Percentiles rank a stretch among this genome's conserved stretches.
Evolutionary conservation across 1,140 invertebrate genomes (phyloP).

Genomic region (Druon quercuslanigerum): DNA sequence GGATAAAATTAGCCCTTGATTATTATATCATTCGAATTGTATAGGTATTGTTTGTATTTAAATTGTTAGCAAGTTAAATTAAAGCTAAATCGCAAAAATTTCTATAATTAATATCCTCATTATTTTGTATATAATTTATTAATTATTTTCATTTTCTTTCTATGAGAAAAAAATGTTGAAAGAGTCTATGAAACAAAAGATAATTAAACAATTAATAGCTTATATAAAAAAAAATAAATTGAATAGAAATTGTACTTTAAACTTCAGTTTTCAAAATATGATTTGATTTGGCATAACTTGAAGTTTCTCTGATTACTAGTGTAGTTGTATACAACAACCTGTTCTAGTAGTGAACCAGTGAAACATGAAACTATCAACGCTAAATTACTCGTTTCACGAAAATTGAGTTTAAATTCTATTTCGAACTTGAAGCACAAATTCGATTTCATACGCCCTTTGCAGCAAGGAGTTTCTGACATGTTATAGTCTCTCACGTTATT

Average conservation of each 20-base stretch:
- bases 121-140: too few relatives aligned
- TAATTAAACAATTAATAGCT: too few relatives aligned
- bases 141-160: too few relatives aligned
- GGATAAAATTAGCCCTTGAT: too few relatives aligned
- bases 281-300: background rate
- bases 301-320: slow-evolving; percentile 6
- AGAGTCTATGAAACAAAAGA: too few relatives aligned
- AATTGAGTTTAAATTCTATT: slow-evolving; percentile 28
- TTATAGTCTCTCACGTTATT: background rate
- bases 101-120: too few relatives aligned
- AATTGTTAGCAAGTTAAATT: too few relatives aligned
- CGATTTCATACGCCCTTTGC: slow-evolving; percentile 10
- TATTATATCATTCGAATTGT: too few relatives aligned
- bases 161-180: too few relatives aligned
- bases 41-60: too few relatives aligned
- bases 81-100: too few relatives aligned
- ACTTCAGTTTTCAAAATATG: background rate
- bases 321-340: background rate
- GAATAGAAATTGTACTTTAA: background rate
- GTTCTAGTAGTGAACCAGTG: background rate
- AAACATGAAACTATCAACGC: slow-evolving; percentile 21
- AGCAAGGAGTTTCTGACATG: background rate
- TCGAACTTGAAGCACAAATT: slow-evolving; percentile 27
- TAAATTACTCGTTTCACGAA: slow-evolving; percentile 6
- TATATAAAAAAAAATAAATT: too few relatives aligned